Conservation (phyloP, 2,113 vertebrate species). For the Carassius auratus region DNA sequence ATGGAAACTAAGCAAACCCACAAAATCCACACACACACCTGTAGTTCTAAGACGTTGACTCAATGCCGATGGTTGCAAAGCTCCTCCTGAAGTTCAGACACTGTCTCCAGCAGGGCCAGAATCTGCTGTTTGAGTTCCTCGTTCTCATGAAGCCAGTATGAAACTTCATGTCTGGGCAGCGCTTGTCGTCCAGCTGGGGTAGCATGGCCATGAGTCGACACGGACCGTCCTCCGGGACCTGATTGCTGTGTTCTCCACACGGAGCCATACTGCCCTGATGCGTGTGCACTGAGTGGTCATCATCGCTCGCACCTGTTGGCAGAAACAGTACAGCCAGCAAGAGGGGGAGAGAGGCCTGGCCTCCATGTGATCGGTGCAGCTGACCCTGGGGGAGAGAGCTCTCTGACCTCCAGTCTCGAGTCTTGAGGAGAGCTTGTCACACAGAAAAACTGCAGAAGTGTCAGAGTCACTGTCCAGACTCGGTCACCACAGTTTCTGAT, state of each 20-base stretch:
- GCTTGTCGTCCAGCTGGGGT: constrained; percentile 77
- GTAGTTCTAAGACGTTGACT: constrained; percentile 80
- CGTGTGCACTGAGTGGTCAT: constrained; percentile 37
- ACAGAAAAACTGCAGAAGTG: not conserved
- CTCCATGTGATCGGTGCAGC: constrained; percentile 19
- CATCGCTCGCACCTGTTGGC: constrained; percentile 43
- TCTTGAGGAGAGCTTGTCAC: not conserved
- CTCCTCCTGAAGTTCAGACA: constrained; percentile 84
- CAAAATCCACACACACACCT: constrained; percentile 60
- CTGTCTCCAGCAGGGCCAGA: constrained; percentile 75
- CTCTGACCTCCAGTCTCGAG: constrained; percentile 38
- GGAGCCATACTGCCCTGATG: constrained; percentile 68
- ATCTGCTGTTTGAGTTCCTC: constrained; percentile 83
- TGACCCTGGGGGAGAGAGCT: not conserved
- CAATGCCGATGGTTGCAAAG: constrained; percentile 82
- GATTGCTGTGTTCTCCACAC: constrained; percentile 84
- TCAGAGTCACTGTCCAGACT: not conserved
- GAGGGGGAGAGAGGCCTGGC: constrained; percentile 8
- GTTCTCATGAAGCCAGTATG: constrained; percentile 86
- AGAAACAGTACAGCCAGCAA: constrained; percentile 7
- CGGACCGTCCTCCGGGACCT: constrained; percentile 79
- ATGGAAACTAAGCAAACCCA: too few species aligned
- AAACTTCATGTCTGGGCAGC: constrained; percentile 76
- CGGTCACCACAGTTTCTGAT: not conserved
- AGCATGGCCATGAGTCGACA: constrained; percentile 81